Evolutionary conservation across 2,797 vertebrate species (phyloP), one percentile per base, ranked within the genome.

Genomic region (Amniataba percoides): DNA sequence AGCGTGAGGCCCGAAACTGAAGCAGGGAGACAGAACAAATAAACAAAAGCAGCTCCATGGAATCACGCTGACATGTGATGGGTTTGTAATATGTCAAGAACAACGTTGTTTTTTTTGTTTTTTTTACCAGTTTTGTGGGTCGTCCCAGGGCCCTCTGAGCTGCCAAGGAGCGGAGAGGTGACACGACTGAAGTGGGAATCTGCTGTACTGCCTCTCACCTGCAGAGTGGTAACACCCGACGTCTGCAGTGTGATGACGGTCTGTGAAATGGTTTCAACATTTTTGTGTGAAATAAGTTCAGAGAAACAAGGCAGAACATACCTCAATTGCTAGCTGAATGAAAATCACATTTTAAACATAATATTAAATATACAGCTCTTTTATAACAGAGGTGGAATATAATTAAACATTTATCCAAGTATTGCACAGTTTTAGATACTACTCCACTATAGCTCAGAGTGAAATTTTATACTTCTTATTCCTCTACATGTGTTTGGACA

Each of bases 41-140:
- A 25, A 56, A 53, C n/a, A 12, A 55, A 43, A 23, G 9, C 3
- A 34, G 2, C 7, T 60, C 4, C 31, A 23, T 34, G 52, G 0
- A n/a, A 5, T 23, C 0, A 0, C 34, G 45, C 34, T 14, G 19
- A 61, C 23, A 19, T 12, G 25, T 65, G 45, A 62, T 36, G 4
- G 12, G 7, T 4, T 2, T 53, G 7, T 46, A 62, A 48, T 49
- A 60, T 77, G 72, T 56, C 73, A 71, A 62, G 23, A 1, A 58
- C n/a, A 25, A 27, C n/a, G n/a, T n/a, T n/a, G n/a, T n/a, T n/a
- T n/a, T n/a, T n/a, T n/a, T n/a, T 7, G 34, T 36, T 36, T 6
- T 63, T 19, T 71, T 77, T 87, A 91, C 90, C 87, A 72, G 57
- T 59, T 48, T 6, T 77, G 60, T 1, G 58, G 21, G 14, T 82